These are phyloP conservation scores for Sepioteuthis lessoniana DNA, from an alignment of 2,888 invertebrate genomes.

Conservation along the genomic window DNA sequence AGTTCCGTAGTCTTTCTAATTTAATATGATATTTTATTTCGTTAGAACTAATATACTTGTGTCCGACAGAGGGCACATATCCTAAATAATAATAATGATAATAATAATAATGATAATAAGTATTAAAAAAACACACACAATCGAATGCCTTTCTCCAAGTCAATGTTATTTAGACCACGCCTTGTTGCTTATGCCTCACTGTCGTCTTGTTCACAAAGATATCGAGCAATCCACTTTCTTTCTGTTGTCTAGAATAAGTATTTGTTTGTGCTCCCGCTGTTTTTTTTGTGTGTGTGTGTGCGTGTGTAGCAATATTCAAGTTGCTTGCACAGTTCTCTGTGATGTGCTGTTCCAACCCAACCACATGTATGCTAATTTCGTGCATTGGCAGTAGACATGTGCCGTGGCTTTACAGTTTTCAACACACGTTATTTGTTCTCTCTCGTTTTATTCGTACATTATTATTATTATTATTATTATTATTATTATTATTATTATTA, in stretches of 20 bases:
- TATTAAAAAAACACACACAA: too few species aligned
- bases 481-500: too few species aligned
- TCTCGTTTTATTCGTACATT: too few species aligned
- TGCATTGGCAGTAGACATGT: not conserved
- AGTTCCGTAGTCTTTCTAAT: too few species aligned
- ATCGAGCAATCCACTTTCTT: not conserved
- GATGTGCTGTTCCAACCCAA: not conserved
- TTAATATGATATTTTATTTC: too few species aligned
- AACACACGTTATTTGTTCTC: not conserved
- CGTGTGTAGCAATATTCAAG: not conserved
- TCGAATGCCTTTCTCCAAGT: too few species aligned
- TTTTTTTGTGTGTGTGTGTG: too few species aligned
- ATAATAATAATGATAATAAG: too few species aligned
- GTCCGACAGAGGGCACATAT: too few species aligned
- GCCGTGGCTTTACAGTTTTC: not conserved
- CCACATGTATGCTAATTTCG: not conserved
- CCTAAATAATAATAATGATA: too few species aligned
- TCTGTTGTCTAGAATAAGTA: not conserved
- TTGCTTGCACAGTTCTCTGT: conserved; percentile 12
- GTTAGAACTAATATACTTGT: too few species aligned
- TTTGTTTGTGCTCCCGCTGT: not conserved
- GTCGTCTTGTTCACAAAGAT: conserved; percentile 2
- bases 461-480: too few species aligned
- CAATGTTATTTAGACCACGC: not conserved
- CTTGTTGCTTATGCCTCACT: not conserved